A percentile compares a stretch with the other conserved stretches of the same genome.
These are phyloP conservation scores for Cantharis nigra DNA, from an alignment of 2,888 invertebrate species.

Conservation along the genomic window DNA sequence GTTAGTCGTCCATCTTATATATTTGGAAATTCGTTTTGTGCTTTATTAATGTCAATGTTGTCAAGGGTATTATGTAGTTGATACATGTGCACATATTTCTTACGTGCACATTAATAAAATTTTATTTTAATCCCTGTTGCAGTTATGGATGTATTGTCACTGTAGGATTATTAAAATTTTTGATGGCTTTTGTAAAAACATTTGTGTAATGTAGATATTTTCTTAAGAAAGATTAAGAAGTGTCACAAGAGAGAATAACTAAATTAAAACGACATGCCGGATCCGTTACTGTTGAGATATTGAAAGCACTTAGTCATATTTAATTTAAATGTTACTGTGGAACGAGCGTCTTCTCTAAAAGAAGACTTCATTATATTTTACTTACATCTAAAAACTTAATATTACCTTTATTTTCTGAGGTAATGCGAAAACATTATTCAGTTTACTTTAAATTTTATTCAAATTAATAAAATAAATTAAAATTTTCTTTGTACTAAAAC, in stretches of 20 bases:
- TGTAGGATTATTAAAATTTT: not conserved
- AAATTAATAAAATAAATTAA: not conserved
- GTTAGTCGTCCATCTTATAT: constrained; percentile 31
- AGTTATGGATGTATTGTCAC: not conserved
- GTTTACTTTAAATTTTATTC: not conserved
- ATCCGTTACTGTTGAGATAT: constrained; percentile 9
- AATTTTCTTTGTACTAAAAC: not conserved
- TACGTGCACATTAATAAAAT: not conserved
- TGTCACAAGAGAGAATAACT: constrained; percentile 12
- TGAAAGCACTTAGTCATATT: constrained; percentile 10
- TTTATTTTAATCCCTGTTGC: not conserved
- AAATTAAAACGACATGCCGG: constrained; percentile 19
- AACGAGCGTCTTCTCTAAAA: not conserved
- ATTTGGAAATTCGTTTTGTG: constrained; percentile 14
- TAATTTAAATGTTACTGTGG: constrained; percentile 10
- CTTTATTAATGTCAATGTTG: constrained; percentile 7
- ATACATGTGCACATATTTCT: not conserved
- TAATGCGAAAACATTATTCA: not conserved
- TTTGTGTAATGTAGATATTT: not conserved
- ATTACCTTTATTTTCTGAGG: not conserved
- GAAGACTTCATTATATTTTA: not conserved
- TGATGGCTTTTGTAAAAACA: not conserved
- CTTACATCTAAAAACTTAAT: not conserved
- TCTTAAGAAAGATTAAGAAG: constrained; percentile 6
- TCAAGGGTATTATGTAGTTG: not conserved